Evolutionary conservation across 2,888 invertebrate species (phyloP).

Genomic region (Troides helena): DNA sequence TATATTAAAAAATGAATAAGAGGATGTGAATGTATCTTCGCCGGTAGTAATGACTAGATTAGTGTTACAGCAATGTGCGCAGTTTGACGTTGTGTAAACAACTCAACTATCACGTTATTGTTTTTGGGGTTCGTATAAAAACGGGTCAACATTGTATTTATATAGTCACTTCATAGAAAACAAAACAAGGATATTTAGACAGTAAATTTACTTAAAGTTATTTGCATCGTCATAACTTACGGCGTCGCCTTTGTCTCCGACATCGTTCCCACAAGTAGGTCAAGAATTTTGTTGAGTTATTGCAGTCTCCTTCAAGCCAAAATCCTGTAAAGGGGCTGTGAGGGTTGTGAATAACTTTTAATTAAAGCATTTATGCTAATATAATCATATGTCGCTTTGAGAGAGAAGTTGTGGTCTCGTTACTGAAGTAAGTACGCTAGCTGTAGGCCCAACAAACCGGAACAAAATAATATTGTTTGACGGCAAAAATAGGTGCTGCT

Average conservation of each 20-base stretch:
- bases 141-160: not conserved
- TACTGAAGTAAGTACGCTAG: no score
- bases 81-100: not conserved
- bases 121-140: no score
- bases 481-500: no score
- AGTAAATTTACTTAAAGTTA: not conserved
- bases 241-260: conserved; percentile 2
- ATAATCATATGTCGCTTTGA: no score
- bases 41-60: no score
- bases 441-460: no score
- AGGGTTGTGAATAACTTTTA: not conserved
- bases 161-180: not conserved
- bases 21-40: no score
- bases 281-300: conserved; percentile 2
- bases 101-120: not conserved
- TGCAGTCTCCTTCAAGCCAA: not conserved
- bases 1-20: no score
- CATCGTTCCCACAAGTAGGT: conserved; percentile 1
- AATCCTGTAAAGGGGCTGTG: not conserved
- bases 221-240: conserved; percentile 5
- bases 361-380: not conserved
- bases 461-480: no score
- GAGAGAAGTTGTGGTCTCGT: no score
- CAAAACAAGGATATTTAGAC: not conserved
- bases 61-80: no score